A percentile compares a stretch with the other conserved stretches of the same genome.
These are phyloP conservation scores for Bagarius yarrelli DNA, from an alignment of 2,113 vertebrate species.

Conservation along the genomic window DNA sequence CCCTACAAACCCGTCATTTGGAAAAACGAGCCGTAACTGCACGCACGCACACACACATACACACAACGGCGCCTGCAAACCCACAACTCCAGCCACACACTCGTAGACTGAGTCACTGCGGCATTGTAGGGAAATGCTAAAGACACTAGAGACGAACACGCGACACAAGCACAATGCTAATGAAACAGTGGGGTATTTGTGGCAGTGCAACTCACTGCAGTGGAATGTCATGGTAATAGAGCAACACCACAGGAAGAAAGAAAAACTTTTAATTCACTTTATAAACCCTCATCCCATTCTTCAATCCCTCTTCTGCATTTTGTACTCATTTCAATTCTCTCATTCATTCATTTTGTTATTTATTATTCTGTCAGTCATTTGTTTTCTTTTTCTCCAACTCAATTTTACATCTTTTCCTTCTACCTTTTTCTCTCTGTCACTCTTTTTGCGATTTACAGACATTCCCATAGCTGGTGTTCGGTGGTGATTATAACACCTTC, in stretches of 20 bases:
- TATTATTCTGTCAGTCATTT: not conserved
- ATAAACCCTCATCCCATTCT: not conserved
- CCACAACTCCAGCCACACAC: conserved; percentile 2
- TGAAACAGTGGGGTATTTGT: conserved; percentile 40
- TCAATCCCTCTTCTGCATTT: not conserved
- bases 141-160: conserved; percentile 12
- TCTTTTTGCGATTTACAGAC: not conserved
- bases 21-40: not conserved
- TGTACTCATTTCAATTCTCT: not conserved
- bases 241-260: not conserved
- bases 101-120: conserved; percentile 34
- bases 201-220: conserved; percentile 15
- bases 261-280: conserved; percentile 13
- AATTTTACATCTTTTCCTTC: not conserved
- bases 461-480: not conserved
- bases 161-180: conserved; percentile 28
- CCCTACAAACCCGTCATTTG: conserved; percentile 5
- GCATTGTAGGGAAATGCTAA: not conserved
- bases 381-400: not conserved
- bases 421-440: too few relatives aligned
- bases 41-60: conserved; percentile 5
- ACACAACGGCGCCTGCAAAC: conserved; percentile 9
- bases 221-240: conserved; percentile 23
- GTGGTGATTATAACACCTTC: not conserved
- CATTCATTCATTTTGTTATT: not conserved